Conservation (phyloP, 1,140 invertebrate species). For the Tetramorium simillimum region DNA sequence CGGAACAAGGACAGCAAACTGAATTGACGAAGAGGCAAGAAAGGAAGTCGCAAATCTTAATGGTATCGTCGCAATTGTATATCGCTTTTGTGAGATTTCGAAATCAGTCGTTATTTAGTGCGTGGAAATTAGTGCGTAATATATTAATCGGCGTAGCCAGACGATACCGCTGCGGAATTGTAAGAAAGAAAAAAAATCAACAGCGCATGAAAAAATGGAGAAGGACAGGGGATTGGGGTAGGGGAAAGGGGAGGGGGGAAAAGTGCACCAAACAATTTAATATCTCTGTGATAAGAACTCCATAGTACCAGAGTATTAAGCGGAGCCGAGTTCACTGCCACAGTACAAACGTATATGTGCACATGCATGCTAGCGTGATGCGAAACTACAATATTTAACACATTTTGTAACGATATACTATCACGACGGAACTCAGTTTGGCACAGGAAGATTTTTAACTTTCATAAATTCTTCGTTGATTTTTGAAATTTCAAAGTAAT, state of each 20-base stretch:
- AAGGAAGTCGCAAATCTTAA: constrained; percentile 42
- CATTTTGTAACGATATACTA: constrained; percentile 3
- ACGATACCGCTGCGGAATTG: constrained; percentile 26
- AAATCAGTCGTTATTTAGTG: constrained; percentile 44
- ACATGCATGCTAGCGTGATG: constrained; percentile 46
- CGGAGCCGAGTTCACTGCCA: constrained; percentile 80
- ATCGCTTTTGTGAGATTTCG: constrained; percentile 37
- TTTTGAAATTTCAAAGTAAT: neutral
- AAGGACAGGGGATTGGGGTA: neutral
- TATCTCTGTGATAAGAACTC: constrained; percentile 81
- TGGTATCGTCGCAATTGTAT: constrained; percentile 54
- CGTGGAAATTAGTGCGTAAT: constrained; percentile 45
- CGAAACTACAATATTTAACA: constrained; percentile 36
- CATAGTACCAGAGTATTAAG: constrained; percentile 79
- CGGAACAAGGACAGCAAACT: constrained; percentile 45
- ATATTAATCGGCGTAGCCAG: constrained; percentile 53
- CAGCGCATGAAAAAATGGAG: neutral
- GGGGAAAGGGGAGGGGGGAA: neutral
- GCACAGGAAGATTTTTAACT: neutral
- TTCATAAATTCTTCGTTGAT: neutral
- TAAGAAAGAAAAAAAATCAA: neutral
- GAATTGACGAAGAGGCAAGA: neutral
- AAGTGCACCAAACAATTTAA: constrained; percentile 77
- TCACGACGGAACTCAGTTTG: constrained; percentile 22
- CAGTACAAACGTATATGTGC: constrained; percentile 71